Evolutionary conservation across 2,113 vertebrate genomes (phyloP).

Genomic region (Apistogramma diplotaenia): DNA sequence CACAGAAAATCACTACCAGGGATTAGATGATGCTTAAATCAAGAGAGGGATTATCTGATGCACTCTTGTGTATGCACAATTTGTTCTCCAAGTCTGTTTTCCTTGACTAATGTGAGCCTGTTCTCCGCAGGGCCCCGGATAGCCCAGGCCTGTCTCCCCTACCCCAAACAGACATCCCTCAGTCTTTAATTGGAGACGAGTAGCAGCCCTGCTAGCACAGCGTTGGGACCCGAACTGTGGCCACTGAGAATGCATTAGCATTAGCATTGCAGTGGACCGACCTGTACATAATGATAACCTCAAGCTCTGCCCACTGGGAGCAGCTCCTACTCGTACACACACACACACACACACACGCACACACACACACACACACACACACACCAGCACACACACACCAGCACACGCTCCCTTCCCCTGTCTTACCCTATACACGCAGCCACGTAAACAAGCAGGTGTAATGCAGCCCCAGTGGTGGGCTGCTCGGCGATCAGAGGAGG

Average conservation of each 20-base stretch:
- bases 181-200: conserved; percentile 71
- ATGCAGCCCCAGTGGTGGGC: conserved; percentile 55
- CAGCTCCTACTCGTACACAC: conserved; percentile 8
- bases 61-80: conserved; percentile 48
- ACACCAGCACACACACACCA: background rate
- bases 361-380: conserved; percentile 5
- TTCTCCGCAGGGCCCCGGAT: conserved; percentile 44
- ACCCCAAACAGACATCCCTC: conserved; percentile 55
- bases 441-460: conserved; percentile 70
- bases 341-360: conserved; percentile 3
- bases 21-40: conserved; percentile 39
- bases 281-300: conserved; percentile 76
- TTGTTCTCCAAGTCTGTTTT: conserved; percentile 53
- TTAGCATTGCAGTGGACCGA: conserved; percentile 67
- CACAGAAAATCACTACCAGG: background rate
- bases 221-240: conserved; percentile 47
- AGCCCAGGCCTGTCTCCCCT: conserved; percentile 52
- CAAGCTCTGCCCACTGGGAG: conserved; percentile 66
- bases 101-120: conserved; percentile 51
- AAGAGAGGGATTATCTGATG: conserved; percentile 20
- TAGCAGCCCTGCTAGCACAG: conserved; percentile 53
- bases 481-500: conserved; percentile 23
- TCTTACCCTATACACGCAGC: conserved; percentile 34
- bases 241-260: conserved; percentile 72
- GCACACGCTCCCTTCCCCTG: conserved; percentile 21